A percentile compares a stretch with the other conserved stretches of the same genome.
Evolutionary conservation across 2,888 invertebrate genomes (phyloP).

Genomic region (Pachymerium ferrugineum): DNA sequence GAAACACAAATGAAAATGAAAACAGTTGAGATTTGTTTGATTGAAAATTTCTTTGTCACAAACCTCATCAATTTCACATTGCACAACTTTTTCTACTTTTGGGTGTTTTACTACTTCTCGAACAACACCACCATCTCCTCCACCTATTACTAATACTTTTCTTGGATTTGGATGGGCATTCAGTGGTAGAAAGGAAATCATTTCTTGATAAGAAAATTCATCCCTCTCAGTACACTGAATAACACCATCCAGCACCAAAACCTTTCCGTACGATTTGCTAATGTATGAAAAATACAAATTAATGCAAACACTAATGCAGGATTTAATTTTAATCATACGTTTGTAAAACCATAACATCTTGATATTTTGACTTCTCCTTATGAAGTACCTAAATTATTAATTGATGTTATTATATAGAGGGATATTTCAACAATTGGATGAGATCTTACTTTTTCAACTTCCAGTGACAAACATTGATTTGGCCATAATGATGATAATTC

Average conservation of each 20-base stretch:
- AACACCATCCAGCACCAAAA: constrained; percentile 86
- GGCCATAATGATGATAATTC: constrained; percentile 88
- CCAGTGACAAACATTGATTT: constrained; percentile 78
- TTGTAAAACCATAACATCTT: constrained; percentile 75
- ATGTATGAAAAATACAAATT: too few relatives aligned
- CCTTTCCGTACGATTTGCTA: constrained; percentile 73
- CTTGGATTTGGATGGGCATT: constrained; percentile 85
- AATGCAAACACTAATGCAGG: constrained; percentile 29
- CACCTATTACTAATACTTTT: constrained; percentile 90
- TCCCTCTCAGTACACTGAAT: constrained; percentile 95
- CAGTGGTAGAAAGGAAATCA: constrained; percentile 90
- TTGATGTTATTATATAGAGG: not conserved
- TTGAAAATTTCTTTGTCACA: too few relatives aligned
- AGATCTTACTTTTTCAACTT: constrained; percentile 60
- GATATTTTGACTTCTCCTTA: constrained; percentile 71
- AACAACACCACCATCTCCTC: constrained; percentile 96
- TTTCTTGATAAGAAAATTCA: constrained; percentile 97
- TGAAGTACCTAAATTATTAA: constrained; percentile 55
- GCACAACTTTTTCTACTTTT: constrained; percentile 71
- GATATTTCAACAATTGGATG: not conserved
- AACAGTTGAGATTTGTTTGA: not conserved
- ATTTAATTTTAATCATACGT: constrained; percentile 54
- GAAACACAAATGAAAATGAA: constrained; percentile 33
- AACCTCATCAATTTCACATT: constrained; percentile 89
- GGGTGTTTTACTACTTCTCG: constrained; percentile 93